These are phyloP conservation scores for Poeciliopsis turrubarensis DNA, from an alignment of 2,113 vertebrate genomes.

Conservation along the genomic window DNA sequence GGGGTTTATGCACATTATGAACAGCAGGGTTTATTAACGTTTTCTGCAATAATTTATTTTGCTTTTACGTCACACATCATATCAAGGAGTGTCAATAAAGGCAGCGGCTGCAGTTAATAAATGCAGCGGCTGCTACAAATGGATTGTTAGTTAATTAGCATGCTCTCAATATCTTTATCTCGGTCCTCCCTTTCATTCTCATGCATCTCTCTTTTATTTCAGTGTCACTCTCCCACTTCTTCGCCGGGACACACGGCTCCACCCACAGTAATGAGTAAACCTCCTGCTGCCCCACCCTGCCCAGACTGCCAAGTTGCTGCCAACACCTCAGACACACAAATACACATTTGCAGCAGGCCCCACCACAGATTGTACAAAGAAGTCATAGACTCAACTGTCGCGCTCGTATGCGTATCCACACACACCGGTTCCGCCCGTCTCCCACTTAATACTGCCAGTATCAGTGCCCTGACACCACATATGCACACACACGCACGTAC, in stretches of 20 bases:
- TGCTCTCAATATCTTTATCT: neutral
- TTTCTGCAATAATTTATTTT: neutral
- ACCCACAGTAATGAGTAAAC: slow-evolving; percentile 76
- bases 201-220: slow-evolving; percentile 25
- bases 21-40: neutral
- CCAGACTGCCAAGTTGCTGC: slow-evolving; percentile 71
- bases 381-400: slow-evolving; percentile 39
- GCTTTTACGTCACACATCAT: neutral
- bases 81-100: neutral
- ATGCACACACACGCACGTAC: slow-evolving; percentile 3
- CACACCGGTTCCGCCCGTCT: slow-evolving; percentile 25
- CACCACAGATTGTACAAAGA: slow-evolving; percentile 45
- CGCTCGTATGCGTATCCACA: slow-evolving; percentile 18
- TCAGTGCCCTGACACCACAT: slow-evolving; percentile 27
- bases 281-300: slow-evolving; percentile 71
- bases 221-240: slow-evolving; percentile 18
- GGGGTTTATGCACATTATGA: neutral
- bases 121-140: neutral
- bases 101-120: neutral
- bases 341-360: slow-evolving; percentile 40
- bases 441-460: slow-evolving; percentile 39
- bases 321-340: slow-evolving; percentile 63
- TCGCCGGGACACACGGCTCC: slow-evolving; percentile 44
- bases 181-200: slow-evolving; percentile 29
- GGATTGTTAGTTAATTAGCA: neutral